Evolutionary conservation across 2,113 vertebrate genomes (phyloP).

Genomic region (Anhinga rufa): DNA sequence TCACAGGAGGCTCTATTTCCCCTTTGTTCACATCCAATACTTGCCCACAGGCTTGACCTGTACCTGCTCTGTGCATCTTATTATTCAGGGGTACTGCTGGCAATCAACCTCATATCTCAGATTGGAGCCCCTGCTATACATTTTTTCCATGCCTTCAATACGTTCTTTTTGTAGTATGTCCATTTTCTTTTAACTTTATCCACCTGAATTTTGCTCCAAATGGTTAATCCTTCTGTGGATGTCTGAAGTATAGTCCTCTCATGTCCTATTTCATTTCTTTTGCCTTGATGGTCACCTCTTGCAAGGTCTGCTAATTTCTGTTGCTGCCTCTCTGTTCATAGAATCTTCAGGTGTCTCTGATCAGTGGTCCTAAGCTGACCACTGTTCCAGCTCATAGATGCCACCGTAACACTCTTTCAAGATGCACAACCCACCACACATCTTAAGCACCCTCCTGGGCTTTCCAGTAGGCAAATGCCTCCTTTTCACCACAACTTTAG

Average conservation of each 20-base stretch:
- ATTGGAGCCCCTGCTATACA: background rate
- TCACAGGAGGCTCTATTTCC: background rate
- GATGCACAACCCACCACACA: background rate
- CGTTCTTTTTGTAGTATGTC: background rate
- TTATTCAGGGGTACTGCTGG: background rate
- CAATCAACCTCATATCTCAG: background rate
- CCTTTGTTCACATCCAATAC: background rate
- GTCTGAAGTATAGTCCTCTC: background rate
- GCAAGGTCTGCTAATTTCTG: background rate
- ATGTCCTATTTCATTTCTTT: background rate
- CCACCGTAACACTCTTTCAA: background rate
- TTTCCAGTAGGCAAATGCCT: background rate
- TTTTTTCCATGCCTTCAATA: background rate
- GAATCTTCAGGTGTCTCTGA: background rate
- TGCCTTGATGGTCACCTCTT: background rate
- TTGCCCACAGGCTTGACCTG: background rate
- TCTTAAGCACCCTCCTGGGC: background rate
- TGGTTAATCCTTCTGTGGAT: background rate
- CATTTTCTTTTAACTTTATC: background rate
- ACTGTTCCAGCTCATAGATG: background rate
- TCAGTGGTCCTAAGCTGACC: background rate
- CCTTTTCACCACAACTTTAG: background rate
- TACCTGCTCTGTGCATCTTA: background rate
- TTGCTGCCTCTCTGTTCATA: background rate
- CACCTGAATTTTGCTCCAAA: background rate